Base-by-base conservation (phyloP, 2,113 vertebrate genomes). In the Oreamnos americanus region DNA sequence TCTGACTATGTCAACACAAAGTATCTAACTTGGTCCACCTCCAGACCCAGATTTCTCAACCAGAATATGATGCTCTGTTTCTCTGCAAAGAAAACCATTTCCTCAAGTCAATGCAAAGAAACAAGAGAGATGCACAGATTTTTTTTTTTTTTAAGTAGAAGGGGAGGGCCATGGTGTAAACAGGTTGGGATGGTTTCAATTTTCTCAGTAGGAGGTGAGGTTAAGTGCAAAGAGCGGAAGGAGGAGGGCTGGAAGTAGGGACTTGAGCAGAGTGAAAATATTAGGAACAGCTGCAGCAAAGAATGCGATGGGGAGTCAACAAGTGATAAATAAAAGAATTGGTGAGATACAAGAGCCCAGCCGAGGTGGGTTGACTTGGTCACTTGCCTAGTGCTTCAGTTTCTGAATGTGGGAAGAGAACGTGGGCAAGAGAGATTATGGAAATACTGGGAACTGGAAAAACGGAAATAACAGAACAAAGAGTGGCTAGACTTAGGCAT, bases 201-300 rank as follows among this genome's bases (percentile, higher is more conserved):
- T 98, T 98, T 98, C 97, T 98, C 96, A 96, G 97, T 95, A 98
- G 97, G 97, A 98, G 97, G 97, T 96, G 92, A 98, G 90, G 95
- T 96, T 97, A 96, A 98, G 97, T 93, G 79, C 95, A 96, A 83
- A 93, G 93, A 97, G 71, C 47, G 55, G 84, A 97, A 91, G 91
- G 86, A 96, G 89, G 57, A 94, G 78, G 62, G 91, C n/a, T 98
- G 96, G 95, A 93, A 96, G 84, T 97, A 97, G 78, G 91, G 96
- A 96, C 30, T 97, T 79, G 87, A 97, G 83, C 55, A 51, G 60
- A 93, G 84, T 8, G 83, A 95, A 97, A 97, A 98, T 95, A 94
- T 97, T 97, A 96, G 91, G 93, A 98, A 98, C 98, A 98, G 97
- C 97, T 98, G 97, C 91, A 87, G 89, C 17, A 58, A 97, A 96